These are phyloP conservation scores for Anarhynchus alexandrinus DNA, from an alignment of 2,113 vertebrate species.

Conservation along the genomic window DNA sequence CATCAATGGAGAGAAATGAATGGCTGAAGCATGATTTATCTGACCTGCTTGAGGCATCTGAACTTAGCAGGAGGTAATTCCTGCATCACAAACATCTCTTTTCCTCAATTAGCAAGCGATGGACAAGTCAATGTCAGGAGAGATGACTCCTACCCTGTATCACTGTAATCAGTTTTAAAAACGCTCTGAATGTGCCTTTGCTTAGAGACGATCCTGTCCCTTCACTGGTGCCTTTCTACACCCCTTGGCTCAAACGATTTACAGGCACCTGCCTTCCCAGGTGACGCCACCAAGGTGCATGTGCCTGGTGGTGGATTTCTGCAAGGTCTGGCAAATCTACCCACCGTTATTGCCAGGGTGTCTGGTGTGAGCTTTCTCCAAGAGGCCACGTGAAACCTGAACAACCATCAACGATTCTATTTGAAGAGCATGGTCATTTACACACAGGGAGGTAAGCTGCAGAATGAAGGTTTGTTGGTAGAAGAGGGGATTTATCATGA, in stretches of 20 bases:
- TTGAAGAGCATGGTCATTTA: not conserved
- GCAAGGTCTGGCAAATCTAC: not conserved
- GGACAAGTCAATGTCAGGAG: not conserved
- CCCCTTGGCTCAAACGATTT: not conserved
- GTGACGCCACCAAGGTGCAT: not conserved
- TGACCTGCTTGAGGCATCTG: not conserved
- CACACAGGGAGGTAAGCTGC: not conserved
- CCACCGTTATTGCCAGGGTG: not conserved
- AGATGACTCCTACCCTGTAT: not conserved
- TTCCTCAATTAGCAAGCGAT: fast-evolving
- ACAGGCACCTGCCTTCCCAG: not conserved
- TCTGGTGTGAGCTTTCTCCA: not conserved
- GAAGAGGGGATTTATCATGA: conserved; percentile 39
- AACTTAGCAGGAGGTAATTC: not conserved
- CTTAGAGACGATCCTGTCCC: not conserved
- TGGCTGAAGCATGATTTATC: not conserved
- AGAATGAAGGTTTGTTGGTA: conserved; percentile 15
- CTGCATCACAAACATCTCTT: not conserved
- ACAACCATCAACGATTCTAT: not conserved
- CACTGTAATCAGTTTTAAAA: not conserved
- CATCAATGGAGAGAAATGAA: not conserved
- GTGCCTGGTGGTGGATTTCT: not conserved
- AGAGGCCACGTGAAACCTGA: not conserved
- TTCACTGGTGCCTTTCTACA: not conserved
- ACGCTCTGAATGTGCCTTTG: not conserved